Base-by-base conservation (phyloP, 2,113 vertebrate genomes). In the Athene cunicularia region DNA sequence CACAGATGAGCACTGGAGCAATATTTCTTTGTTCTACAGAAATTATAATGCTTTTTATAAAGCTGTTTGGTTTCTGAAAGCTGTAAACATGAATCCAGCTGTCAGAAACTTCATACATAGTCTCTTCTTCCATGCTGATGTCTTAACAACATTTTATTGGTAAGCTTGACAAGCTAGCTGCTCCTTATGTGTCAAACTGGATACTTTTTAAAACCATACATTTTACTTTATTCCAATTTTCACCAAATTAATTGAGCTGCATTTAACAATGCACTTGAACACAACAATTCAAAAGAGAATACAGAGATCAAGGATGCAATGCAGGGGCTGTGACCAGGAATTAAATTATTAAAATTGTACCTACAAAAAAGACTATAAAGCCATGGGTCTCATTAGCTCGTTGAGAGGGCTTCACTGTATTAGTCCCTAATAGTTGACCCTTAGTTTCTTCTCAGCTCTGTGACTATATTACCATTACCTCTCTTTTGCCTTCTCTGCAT, bases 101-200 rank as follows among this genome's bases (percentile, higher is more conserved):
- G 89, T 95, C 95, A 95, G 89, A 94, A 95, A 94, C 43, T 50
- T 95, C 86, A 88, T 45, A 72, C 37, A 62, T 68, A 88, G 24
- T 79, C 35, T 92, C 64, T 79, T 94, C 68, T 89, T 92, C 47
- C 72, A 64, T 4, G 14, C 5, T 39, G 86, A 94, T 89, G 37
- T 82, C 80, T 95, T 89, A 87, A 80, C 73, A 96, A 63, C 33
- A 63, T 75, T 89, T 75, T 91, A 80, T 92, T 87, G 76, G 81
- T 92, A 94, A 89, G 74, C 18, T 33, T 97, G 93, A 91, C 95
- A 95, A 95, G 35, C 35, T 88, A 76, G 49, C n/a, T 96, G 77
- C 55, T 93, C 70, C 80, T 88, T 85, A 76, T 80, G 5, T 82
- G 45, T 90, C 86, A 95, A 85, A 93, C 8, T 73, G n/a, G 37